These are phyloP conservation scores for Toxotes chatareus DNA, from an alignment of 2,113 vertebrate species.

Conservation along the genomic window DNA sequence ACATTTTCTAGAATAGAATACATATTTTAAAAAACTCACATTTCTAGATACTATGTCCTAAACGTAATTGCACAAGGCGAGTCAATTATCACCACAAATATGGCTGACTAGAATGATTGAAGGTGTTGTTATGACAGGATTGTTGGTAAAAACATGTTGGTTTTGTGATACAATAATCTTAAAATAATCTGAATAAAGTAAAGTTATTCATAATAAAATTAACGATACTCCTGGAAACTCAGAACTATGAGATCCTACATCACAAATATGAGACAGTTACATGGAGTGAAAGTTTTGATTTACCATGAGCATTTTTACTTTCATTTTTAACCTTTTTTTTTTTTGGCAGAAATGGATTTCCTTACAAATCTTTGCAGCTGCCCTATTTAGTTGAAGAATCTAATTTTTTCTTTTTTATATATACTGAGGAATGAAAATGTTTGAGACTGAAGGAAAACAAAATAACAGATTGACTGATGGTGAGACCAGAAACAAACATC, in stretches of 20 bases:
- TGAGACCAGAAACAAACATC: constrained; percentile 51
- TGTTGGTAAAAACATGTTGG: neutral
- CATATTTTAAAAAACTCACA: neutral
- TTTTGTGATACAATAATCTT: neutral
- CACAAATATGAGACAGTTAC: neutral
- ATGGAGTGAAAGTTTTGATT: neutral
- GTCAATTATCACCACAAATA: constrained; percentile 11
- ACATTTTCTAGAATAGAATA: neutral
- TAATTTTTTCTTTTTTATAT: neutral
- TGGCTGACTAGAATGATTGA: neutral
- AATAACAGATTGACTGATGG: constrained; percentile 32
- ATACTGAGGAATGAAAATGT: neutral
- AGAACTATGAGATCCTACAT: neutral
- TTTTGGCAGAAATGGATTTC: constrained; percentile 27
- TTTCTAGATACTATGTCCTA: neutral
- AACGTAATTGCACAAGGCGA: neutral
- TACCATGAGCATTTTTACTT: neutral
- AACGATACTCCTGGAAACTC: neutral
- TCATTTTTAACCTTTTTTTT: neutral
- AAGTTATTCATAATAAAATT: neutral
- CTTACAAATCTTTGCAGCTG: neutral
- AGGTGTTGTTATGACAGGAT: neutral
- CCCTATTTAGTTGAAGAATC: neutral
- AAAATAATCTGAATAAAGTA: neutral
- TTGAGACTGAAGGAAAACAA: constrained; percentile 4